A percentile compares a stretch with the other conserved stretches of the same genome.
Evolutionary conservation across 2,797 vertebrate species (phyloP).

Genomic region (Hippoglossus hippoglossus): DNA sequence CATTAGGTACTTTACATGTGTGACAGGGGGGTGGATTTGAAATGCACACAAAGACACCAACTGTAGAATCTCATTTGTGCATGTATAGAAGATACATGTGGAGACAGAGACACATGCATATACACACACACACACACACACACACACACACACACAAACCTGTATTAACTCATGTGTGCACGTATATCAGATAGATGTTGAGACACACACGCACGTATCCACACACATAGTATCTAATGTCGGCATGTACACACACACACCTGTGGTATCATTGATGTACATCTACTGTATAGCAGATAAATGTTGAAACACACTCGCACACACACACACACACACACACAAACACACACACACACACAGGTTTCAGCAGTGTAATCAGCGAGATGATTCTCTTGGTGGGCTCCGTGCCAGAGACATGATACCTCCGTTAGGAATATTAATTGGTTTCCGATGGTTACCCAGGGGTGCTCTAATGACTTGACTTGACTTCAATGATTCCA

Average conservation of each 20-base stretch:
- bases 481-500: constrained; percentile 53
- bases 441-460: constrained; percentile 77
- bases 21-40: neutral
- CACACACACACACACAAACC: constrained; percentile 21
- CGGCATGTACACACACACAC: no score
- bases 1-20: constrained; percentile 7
- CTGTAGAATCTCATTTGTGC: constrained; percentile 29
- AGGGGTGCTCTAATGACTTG: constrained; percentile 44
- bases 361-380: constrained; percentile 66
- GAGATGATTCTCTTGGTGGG: constrained; percentile 67
- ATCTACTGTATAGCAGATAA: neutral
- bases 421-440: constrained; percentile 76
- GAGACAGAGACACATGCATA: no score
- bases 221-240: no score
- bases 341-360: constrained; percentile 13
- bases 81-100: no score
- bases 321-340: constrained; percentile 31
- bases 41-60: constrained; percentile 15
- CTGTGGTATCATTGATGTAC: no score
- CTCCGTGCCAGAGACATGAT: constrained; percentile 70
- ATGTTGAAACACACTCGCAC: constrained; percentile 7
- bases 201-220: no score
- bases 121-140: neutral
- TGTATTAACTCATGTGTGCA: constrained; percentile 27
- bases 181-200: no score